phyloP scores from a whole-genome alignment of 2,113 vertebrate genomes.

The Orcinus orca region DNA sequence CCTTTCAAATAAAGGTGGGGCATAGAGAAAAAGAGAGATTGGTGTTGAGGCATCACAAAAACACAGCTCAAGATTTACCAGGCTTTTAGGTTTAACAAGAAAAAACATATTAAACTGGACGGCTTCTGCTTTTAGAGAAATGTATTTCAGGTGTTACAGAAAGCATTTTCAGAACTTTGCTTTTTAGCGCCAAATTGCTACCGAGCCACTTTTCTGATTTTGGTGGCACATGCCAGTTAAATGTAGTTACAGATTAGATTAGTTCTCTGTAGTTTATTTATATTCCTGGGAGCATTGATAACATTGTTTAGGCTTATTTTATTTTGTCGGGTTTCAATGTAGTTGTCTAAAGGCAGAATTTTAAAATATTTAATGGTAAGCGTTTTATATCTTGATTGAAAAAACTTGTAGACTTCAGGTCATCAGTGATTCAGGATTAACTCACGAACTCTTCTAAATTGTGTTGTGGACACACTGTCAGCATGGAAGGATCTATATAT shows the following conservation, averaged over 20 bases:
- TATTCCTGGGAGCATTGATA: constrained; percentile 68
- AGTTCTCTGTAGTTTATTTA: constrained; percentile 72
- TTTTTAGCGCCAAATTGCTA: not conserved
- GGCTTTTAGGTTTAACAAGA: not conserved
- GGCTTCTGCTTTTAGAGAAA: not conserved
- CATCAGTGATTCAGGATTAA: not conserved
- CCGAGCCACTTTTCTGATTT: not conserved
- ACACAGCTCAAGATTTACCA: not conserved
- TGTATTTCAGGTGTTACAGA: not conserved
- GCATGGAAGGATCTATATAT: not conserved
- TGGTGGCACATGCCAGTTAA: constrained; percentile 54
- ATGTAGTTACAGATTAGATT: constrained; percentile 65
- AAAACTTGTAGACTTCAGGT: not conserved
- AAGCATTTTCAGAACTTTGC: not conserved
- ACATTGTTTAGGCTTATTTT: constrained; percentile 69
- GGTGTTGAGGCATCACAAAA: not conserved
- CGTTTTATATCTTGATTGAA: not conserved
- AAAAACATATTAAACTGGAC: not conserved
- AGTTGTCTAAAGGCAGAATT: constrained; percentile 65
- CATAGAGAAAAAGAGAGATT: not conserved
- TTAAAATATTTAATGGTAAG: not conserved
- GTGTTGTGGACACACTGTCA: not conserved
- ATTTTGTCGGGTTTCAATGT: constrained; percentile 68
- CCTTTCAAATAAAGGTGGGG: not conserved
- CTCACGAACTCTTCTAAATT: not conserved